Evolutionary conservation across 2,888 invertebrate genomes (phyloP).

Genomic region (Oligia strigilis): DNA sequence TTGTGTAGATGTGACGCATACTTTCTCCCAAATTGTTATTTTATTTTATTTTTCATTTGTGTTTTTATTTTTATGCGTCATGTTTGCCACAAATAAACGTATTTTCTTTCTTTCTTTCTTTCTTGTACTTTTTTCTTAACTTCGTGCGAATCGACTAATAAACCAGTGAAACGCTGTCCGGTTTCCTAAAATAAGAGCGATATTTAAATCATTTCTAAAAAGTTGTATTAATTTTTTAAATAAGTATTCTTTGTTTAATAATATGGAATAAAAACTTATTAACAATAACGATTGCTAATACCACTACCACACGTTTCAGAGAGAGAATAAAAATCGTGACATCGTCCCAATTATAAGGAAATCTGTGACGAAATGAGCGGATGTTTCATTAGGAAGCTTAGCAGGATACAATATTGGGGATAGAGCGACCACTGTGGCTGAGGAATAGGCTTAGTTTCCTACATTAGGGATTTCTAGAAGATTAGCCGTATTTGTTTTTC

Average conservation of each 20-base stretch:
- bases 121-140: too few relatives aligned
- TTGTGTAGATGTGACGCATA: too few relatives aligned
- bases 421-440: conserved; percentile 67
- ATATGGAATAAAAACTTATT: not conserved
- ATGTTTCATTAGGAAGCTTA: conserved; percentile 79
- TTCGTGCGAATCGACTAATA: too few relatives aligned
- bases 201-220: not conserved
- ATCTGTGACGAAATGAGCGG: conserved; percentile 74
- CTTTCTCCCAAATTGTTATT: too few relatives aligned
- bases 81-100: too few relatives aligned
- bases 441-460: conserved; percentile 28
- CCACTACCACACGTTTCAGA: conserved; percentile 17
- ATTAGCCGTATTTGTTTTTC: not conserved
- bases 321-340: conserved; percentile 56
- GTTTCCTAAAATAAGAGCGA: not conserved
- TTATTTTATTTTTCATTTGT: too few relatives aligned
- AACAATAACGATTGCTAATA: conserved; percentile 4
- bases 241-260: not conserved
- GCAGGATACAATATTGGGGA: conserved; percentile 78
- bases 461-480: not conserved
- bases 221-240: not conserved
- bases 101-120: too few relatives aligned
- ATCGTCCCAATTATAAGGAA: conserved; percentile 67
- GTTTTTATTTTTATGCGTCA: too few relatives aligned
- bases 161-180: not conserved